These are phyloP conservation scores for human DNA, from an alignment of 2,113 vertebrate species.

Conservation along the genomic window GRCh38 chr18:68480501-68481000, in stretches of 20 bases:
- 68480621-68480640: neutral
- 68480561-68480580: neutral
- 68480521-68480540: neutral
- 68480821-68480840: neutral
- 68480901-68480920: no score
- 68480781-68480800: neutral
- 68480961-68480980: no score
- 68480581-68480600: neutral
- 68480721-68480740: neutral
- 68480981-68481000: no score
- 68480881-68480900: no score
- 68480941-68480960: no score
- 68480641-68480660: neutral
- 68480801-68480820: neutral
- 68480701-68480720: neutral
- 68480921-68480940: no score
- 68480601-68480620: neutral
- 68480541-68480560: neutral
- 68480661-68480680: neutral
- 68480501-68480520: neutral
- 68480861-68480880: no score
- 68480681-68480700: neutral
- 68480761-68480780: no score
- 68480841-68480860: no score
- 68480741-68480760: no score